These are phyloP conservation scores for Phalanger gymnotis DNA, from an alignment of 2,797 vertebrate genomes.

Conservation along the genomic window DNA sequence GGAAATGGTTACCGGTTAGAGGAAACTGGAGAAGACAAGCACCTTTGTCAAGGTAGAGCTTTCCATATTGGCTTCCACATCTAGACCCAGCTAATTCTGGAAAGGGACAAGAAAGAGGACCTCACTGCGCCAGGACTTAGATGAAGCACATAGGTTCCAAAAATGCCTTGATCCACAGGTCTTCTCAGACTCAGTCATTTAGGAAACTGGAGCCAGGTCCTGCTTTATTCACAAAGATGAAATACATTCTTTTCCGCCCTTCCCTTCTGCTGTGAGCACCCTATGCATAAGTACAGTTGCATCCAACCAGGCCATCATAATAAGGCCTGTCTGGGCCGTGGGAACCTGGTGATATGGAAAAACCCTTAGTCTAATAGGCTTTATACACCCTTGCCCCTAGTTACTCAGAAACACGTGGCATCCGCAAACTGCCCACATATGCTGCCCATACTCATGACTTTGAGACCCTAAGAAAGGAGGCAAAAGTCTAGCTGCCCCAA, in stretches of 20 bases:
- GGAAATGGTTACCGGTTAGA: slow-evolving; percentile 84
- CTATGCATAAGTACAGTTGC: not conserved
- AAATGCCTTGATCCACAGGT: not conserved
- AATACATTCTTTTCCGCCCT: not conserved
- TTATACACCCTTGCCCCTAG: not conserved
- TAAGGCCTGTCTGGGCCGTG: not conserved
- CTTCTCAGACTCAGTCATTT: not conserved
- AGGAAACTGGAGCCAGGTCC: not conserved
- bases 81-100: not conserved
- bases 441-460: not conserved
- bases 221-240: not conserved
- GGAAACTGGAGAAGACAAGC: slow-evolving; percentile 81
- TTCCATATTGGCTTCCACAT: not conserved
- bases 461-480: not conserved
- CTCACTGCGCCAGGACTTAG: not conserved
- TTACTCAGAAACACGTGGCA: not conserved
- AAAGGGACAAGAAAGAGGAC: not conserved
- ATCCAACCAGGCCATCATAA: not conserved
- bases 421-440: not conserved
- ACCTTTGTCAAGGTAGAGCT: slow-evolving; percentile 83
- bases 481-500: not conserved
- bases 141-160: not conserved
- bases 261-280: not conserved
- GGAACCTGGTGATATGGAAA: not conserved
- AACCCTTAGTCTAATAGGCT: not conserved